Evolutionary conservation across 2,797 vertebrate species (phyloP).

Genomic region (Enoplosus armatus): DNA sequence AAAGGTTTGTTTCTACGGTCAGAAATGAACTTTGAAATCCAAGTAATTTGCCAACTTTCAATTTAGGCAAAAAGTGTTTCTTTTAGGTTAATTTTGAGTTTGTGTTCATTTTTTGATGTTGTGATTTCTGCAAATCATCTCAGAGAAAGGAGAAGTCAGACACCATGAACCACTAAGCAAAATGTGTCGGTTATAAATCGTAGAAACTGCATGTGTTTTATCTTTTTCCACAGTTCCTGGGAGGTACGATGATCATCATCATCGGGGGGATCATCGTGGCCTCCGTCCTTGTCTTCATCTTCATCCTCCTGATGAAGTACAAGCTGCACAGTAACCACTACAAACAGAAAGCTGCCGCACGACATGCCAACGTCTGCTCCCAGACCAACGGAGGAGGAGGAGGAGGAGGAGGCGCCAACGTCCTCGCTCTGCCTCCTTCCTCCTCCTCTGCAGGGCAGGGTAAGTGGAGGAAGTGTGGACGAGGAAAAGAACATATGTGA

Average conservation of each 20-base stretch:
- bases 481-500: fast-evolving
- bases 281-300: constrained; percentile 93
- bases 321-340: constrained; percentile 91
- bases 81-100: not conserved
- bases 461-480: not conserved
- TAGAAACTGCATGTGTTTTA: not conserved
- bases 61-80: not conserved
- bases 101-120: not conserved
- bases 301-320: constrained; percentile 93
- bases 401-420: constrained; percentile 75
- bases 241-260: constrained; percentile 94
- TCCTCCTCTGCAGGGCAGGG: constrained; percentile 75
- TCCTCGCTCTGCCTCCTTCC: constrained; percentile 69
- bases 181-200: not conserved
- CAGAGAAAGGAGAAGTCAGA: not conserved
- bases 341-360: constrained; percentile 83
- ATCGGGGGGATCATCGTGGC: constrained; percentile 94
- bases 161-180: not conserved
- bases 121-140: not conserved
- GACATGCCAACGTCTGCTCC: constrained; percentile 88
- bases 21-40: not conserved
- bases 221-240: constrained; percentile 83
- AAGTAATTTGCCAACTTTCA: not conserved
- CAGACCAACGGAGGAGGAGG: constrained; percentile 91
- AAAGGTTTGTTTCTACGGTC: not conserved